These are phyloP conservation scores for Nothoprocta pentlandii DNA, from an alignment of 2,113 vertebrate genomes.

Conservation along the genomic window DNA sequence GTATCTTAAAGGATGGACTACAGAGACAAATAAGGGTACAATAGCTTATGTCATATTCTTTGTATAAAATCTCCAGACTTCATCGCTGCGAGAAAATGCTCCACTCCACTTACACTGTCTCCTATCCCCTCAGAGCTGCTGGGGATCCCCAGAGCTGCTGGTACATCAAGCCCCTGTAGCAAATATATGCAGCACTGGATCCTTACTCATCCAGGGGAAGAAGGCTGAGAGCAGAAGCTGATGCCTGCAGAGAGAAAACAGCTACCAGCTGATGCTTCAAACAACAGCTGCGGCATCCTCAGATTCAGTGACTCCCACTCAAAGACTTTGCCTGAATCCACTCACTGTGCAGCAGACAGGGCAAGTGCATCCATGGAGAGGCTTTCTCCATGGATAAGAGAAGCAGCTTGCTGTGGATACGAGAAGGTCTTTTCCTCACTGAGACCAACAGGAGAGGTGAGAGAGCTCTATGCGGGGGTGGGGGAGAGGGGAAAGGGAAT, in stretches of 20 bases:
- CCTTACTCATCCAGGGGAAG: background rate
- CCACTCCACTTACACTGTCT: background rate
- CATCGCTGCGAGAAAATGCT: background rate
- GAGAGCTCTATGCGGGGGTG: rapidly evolving
- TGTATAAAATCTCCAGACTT: background rate
- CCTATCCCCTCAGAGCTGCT: background rate
- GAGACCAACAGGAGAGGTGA: background rate
- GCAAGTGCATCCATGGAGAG: background rate
- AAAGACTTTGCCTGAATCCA: background rate
- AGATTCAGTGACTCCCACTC: background rate
- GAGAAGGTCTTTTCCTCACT: background rate
- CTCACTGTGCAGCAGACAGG: background rate
- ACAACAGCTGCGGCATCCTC: slow-evolving; percentile 42
- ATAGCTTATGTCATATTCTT: background rate
- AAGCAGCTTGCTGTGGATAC: background rate
- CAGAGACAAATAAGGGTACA: background rate
- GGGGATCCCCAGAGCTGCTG: background rate
- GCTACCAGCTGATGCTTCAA: slow-evolving; percentile 35
- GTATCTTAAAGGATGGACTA: slow-evolving; percentile 20
- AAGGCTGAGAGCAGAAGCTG: slow-evolving; percentile 17
- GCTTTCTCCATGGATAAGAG: background rate
- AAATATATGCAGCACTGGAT: background rate
- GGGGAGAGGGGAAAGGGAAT: background rate
- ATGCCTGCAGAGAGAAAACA: slow-evolving; percentile 28
- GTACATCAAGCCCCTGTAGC: background rate